Conservation (phyloP, 2,113 vertebrate species). For the Pachypanchax playfairii region DNA sequence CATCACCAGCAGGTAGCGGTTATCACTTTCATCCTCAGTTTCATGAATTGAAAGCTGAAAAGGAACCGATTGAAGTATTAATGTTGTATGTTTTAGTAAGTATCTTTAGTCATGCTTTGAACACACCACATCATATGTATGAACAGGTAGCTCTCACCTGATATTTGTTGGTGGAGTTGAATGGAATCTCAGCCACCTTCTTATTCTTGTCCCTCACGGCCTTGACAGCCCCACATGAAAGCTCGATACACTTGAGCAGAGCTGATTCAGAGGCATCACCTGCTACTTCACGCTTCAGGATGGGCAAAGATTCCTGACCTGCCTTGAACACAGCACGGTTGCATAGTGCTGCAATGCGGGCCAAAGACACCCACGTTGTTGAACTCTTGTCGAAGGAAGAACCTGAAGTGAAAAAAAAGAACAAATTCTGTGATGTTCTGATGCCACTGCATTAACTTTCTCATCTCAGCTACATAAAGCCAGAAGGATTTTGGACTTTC, state of each 20-base stretch:
- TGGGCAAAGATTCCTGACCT: constrained; percentile 86
- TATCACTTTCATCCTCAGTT: constrained; percentile 82
- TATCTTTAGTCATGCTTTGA: no score
- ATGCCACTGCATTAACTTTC: neutral
- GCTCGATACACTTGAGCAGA: constrained; percentile 90
- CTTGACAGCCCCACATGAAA: constrained; percentile 87
- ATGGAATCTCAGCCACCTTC: constrained; percentile 91
- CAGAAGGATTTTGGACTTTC: no score
- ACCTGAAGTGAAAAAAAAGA: constrained; percentile 61
- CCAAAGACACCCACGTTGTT: constrained; percentile 86
- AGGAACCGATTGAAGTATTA: neutral
- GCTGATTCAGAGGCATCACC: constrained; percentile 91
- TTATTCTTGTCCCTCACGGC: constrained; percentile 89
- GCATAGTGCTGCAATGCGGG: constrained; percentile 87
- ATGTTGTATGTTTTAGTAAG: no score
- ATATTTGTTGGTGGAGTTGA: constrained; percentile 87
- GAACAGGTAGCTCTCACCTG: constrained; percentile 71
- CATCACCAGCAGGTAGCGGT: constrained; percentile 90
- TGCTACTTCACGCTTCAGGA: constrained; percentile 87
- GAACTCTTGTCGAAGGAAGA: constrained; percentile 92
- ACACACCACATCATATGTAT: no score
- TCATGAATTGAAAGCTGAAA: constrained; percentile 73
- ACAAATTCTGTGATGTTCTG: neutral
- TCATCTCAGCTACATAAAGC: no score
- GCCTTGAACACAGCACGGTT: constrained; percentile 91